A percentile compares a stretch with the other conserved stretches of the same genome.
phyloP scores from a whole-genome alignment of 2,797 vertebrate species.

The Muraenolepis orangiensis region DNA sequence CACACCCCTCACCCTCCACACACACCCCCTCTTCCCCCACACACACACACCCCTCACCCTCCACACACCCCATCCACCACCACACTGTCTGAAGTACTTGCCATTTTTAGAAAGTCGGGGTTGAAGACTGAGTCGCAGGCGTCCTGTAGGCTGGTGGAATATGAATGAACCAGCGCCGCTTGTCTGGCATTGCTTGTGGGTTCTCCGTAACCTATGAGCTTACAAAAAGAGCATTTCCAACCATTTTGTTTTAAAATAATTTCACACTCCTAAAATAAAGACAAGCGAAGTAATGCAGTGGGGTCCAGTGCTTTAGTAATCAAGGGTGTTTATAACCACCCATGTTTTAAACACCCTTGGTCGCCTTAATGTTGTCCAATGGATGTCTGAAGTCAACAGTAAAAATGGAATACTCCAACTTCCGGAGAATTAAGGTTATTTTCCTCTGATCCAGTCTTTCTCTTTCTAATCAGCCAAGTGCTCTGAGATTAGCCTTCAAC shows the following conservation, averaged over 20 bases:
- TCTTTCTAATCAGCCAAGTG: too few relatives aligned
- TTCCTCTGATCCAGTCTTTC: too few relatives aligned
- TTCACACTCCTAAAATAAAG: neutral
- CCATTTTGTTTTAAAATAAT: neutral
- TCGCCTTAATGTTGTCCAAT: neutral
- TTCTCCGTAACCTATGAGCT: neutral
- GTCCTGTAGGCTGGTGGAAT: slow-evolving; percentile 50
- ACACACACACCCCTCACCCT: slow-evolving; percentile 44
- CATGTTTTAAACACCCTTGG: too few relatives aligned
- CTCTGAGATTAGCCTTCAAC: too few relatives aligned
- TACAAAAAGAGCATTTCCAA: neutral
- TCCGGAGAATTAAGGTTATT: too few relatives aligned
- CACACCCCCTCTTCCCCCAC: too few relatives aligned
- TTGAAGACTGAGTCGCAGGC: slow-evolving; percentile 44
- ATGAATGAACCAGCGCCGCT: slow-evolving; percentile 29
- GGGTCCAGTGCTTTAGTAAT: neutral
- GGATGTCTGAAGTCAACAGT: too few relatives aligned
- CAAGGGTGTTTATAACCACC: neutral
- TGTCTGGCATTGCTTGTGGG: neutral
- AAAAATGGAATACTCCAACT: too few relatives aligned
- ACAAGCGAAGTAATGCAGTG: neutral
- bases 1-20: slow-evolving; percentile 36
- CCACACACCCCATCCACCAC: too few relatives aligned
- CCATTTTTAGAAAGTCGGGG: slow-evolving; percentile 63
- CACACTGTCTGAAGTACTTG: slow-evolving; percentile 41